Evolutionary conservation across 2,113 vertebrate species (phyloP).

Genomic region (Cyprinodon brontotheroides): DNA sequence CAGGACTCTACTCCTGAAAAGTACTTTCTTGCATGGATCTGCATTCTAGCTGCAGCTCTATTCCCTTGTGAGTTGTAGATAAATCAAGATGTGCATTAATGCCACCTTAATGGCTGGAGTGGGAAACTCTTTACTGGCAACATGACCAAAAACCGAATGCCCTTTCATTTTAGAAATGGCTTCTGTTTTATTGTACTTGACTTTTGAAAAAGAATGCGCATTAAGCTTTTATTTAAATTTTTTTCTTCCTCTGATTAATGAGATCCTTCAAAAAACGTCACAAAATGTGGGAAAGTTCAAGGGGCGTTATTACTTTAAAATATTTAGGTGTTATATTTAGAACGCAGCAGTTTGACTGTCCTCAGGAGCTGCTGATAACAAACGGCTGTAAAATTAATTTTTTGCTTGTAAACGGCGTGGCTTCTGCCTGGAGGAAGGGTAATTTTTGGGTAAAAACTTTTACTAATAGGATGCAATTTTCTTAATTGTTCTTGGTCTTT

Average conservation of each 20-base stretch:
- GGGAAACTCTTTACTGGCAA: no score
- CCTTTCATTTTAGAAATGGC: no score
- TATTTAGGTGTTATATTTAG: conserved; percentile 3
- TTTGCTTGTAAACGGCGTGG: conserved; percentile 42
- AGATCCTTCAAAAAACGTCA: background rate
- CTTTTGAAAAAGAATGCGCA: background rate
- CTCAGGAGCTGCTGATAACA: conserved; percentile 28
- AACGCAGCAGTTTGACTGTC: conserved; percentile 11
- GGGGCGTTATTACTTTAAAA: background rate
- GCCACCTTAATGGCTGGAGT: no score
- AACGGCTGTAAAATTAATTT: conserved; percentile 55
- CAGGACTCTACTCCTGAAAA: no score
- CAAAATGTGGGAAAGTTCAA: background rate
- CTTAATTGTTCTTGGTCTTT: conserved; percentile 1
- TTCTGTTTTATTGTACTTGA: no score
- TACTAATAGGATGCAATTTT: no score
- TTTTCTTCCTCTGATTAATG: background rate
- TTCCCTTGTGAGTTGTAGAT: no score
- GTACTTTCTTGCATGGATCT: no score
- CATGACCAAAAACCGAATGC: no score
- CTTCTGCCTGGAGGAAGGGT: conserved; percentile 32
- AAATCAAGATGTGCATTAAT: no score
- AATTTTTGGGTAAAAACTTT: background rate
- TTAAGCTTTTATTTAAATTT: background rate
- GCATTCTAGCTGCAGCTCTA: no score